Conservation (phyloP, 2,113 vertebrate genomes). For the Butastur rufipennis region DNA sequence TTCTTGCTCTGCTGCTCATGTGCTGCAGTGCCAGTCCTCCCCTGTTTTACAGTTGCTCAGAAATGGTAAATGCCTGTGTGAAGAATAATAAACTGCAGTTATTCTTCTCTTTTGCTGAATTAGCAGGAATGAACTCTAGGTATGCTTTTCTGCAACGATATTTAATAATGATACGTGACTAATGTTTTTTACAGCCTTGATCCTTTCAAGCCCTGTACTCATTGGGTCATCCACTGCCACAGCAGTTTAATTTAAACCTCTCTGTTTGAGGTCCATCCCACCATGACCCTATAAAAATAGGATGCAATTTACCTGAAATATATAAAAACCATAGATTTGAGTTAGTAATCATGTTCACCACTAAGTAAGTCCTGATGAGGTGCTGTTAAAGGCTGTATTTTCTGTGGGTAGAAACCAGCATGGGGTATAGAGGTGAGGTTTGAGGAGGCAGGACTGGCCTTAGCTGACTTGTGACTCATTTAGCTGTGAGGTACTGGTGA, state of each 20-base stretch:
- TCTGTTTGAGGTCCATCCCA: not conserved
- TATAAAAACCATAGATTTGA: not conserved
- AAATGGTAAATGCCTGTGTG: not conserved
- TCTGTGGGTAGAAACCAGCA: not conserved
- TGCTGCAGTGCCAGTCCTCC: not conserved
- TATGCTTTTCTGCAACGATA: not conserved
- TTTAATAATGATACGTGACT: constrained; percentile 12
- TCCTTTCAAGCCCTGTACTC: not conserved
- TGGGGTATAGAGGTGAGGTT: not conserved
- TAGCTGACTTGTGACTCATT: not conserved
- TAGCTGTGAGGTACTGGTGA: not conserved
- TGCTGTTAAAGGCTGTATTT: not conserved
- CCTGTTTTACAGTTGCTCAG: not conserved
- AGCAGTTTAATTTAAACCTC: not conserved
- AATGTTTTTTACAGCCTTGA: not conserved
- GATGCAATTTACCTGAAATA: not conserved
- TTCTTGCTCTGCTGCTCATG: not conserved
- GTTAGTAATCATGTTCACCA: not conserved
- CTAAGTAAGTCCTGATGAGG: not conserved
- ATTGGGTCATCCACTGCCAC: not conserved
- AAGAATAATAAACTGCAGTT: not conserved
- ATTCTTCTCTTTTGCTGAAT: not conserved
- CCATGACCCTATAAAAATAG: not conserved
- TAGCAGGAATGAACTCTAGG: not conserved
- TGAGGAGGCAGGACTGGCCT: not conserved